Evolutionary conservation across 2,888 invertebrate genomes (phyloP).

Genomic region (Cephus runcator): DNA sequence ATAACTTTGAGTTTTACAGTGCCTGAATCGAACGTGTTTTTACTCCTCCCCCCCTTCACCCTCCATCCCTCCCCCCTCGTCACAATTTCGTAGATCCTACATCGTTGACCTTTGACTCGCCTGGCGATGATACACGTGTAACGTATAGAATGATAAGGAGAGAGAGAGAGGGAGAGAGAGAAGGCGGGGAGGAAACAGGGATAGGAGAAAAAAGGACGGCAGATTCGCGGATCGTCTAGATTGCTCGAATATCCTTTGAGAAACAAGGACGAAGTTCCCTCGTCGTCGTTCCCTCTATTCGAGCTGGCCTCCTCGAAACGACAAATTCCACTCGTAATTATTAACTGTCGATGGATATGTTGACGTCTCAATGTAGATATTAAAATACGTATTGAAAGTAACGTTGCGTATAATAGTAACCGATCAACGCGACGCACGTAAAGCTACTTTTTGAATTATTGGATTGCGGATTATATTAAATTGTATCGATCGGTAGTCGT

Average conservation of each 20-base stretch:
- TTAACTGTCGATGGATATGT: background rate
- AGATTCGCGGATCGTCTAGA: background rate
- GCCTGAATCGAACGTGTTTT: conserved; percentile 40
- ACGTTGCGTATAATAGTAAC: background rate
- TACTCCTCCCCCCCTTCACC: background rate
- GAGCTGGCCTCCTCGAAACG: conserved; percentile 48
- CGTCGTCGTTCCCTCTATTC: conserved; percentile 10
- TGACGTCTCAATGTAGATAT: background rate
- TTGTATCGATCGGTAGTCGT: conserved; percentile 7
- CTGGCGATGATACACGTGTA: background rate
- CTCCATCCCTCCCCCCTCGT: background rate
- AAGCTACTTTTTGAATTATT: background rate
- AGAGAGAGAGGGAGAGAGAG: too few relatives aligned
- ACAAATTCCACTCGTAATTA: conserved; percentile 15
- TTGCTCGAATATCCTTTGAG: background rate
- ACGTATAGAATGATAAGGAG: background rate
- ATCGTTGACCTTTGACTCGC: background rate
- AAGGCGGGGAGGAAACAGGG: background rate
- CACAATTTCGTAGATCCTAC: background rate
- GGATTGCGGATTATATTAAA: background rate
- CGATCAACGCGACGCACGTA: background rate
- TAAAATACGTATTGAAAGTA: background rate
- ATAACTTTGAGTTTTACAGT: conserved; percentile 32
- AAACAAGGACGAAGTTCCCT: background rate
- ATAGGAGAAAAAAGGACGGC: background rate